Conservation (phyloP, 1,140 invertebrate species). For the Drosophila tsacasi region DNA sequence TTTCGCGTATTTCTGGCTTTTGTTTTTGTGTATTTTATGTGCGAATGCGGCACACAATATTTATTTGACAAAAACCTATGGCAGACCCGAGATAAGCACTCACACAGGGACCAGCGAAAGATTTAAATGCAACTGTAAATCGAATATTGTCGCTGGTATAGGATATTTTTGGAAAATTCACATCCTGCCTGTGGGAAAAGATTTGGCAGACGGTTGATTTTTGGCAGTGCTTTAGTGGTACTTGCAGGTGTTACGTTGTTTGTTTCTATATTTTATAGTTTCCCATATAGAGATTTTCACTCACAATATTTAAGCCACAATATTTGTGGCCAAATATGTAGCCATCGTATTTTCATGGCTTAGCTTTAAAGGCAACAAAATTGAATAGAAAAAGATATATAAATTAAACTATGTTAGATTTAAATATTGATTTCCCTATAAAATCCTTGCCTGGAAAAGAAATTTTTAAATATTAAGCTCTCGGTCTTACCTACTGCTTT, state of each 20-base stretch:
- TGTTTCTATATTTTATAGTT: conserved; percentile 8
- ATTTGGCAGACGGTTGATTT: conserved; percentile 24
- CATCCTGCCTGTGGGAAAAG: conserved; percentile 1
- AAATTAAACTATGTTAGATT: background rate
- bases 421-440: background rate
- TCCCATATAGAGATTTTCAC: background rate
- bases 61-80: conserved; percentile 74
- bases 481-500: background rate
- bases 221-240: conserved; percentile 7
- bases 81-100: conserved; percentile 62
- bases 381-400: background rate
- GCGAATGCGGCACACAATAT: conserved; percentile 60
- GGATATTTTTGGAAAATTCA: conserved; percentile 26
- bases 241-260: background rate
- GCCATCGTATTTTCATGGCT: background rate
- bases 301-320: background rate
- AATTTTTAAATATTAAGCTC: background rate
- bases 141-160: conserved; percentile 13
- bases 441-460: background rate
- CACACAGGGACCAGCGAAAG: conserved; percentile 28
- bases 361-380: background rate
- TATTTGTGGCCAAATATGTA: background rate
- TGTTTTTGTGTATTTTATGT: conserved; percentile 55
- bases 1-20: conserved; percentile 16
- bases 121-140: conserved; percentile 47